Percentiles rank a stretch among this genome's conserved stretches.
Conservation (phyloP, 2,888 invertebrate genomes). For the Megalurothrips usitatus region DNA sequence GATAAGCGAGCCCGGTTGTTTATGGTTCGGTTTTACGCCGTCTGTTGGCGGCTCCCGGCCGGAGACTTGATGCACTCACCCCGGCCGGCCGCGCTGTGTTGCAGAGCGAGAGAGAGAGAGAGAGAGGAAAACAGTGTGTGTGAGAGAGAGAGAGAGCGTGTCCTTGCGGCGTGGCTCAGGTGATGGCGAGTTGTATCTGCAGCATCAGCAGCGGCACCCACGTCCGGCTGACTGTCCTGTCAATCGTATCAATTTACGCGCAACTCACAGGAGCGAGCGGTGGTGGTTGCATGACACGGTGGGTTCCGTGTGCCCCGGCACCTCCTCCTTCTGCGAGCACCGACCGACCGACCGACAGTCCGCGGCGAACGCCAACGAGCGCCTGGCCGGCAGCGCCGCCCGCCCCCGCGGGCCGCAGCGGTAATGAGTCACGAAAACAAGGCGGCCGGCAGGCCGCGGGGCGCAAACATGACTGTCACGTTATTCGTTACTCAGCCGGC, state of each 20-base stretch:
- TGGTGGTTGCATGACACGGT: no score
- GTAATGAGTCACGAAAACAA: not conserved
- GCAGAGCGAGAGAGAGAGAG: not conserved
- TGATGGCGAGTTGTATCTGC: not conserved
- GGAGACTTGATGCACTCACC: no score
- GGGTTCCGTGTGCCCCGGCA: not conserved
- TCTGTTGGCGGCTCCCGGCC: no score
- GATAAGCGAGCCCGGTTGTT: not conserved
- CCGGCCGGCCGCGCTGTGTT: no score
- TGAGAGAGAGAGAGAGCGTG: not conserved
- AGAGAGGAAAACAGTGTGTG: not conserved
- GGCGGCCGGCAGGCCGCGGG: not conserved
- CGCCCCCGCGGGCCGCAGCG: not conserved
- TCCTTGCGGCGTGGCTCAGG: no score
- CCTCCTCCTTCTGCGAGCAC: no score
- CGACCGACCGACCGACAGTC: no score
- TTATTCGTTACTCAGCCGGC: no score
- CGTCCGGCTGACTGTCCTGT: not conserved
- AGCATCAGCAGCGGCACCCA: not conserved
- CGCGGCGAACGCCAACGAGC: not conserved
- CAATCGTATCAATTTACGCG: not conserved
- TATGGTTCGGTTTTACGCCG: constrained; percentile 11
- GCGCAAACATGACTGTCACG: not conserved
- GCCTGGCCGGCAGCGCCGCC: not conserved
- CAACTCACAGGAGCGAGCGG: not conserved